A percentile compares a stretch with the other conserved stretches of the same genome.
These are phyloP conservation scores for Octopus bimaculoides DNA, from an alignment of 1,140 invertebrate genomes.

Conservation along the genomic window DNA sequence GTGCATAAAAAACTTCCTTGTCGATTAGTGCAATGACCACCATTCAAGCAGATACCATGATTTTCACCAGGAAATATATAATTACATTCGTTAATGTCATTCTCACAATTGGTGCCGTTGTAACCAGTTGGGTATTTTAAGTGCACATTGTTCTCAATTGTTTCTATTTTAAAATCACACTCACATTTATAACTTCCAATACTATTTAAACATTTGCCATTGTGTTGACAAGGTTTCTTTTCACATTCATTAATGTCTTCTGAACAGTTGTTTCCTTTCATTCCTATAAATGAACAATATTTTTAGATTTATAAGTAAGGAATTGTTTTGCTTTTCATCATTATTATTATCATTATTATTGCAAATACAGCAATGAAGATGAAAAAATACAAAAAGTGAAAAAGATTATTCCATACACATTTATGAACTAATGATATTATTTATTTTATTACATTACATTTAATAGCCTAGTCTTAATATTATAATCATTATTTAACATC, in stretches of 20 bases:
- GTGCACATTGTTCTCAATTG: neutral
- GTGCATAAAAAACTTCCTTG: conserved; percentile 24
- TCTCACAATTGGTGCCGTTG: conserved; percentile 35
- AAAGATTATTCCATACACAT: too few species aligned
- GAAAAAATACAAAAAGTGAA: too few species aligned
- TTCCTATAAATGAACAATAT: conserved; percentile 12
- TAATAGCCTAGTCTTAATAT: too few species aligned
- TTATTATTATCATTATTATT: too few species aligned
- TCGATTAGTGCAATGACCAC: conserved; percentile 33
- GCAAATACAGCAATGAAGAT: too few species aligned
- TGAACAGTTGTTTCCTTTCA: conserved; percentile 46
- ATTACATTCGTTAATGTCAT: conserved; percentile 41
- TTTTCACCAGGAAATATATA: conserved; percentile 10
- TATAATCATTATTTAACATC: too few species aligned
- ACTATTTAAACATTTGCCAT: conserved; percentile 30
- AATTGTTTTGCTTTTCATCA: too few species aligned
- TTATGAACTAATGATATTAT: too few species aligned
- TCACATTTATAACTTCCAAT: conserved; percentile 71
- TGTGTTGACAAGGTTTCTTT: conserved; percentile 33
- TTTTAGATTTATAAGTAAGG: too few species aligned
- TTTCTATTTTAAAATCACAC: conserved; percentile 59
- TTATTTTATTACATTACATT: too few species aligned
- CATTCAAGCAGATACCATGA: conserved; percentile 32
- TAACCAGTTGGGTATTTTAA: conserved; percentile 22
- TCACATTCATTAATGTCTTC: conserved; percentile 32